Evolutionary conservation across 2,113 vertebrate genomes (phyloP).

Genomic region (Phylloscopus trochilus): DNA sequence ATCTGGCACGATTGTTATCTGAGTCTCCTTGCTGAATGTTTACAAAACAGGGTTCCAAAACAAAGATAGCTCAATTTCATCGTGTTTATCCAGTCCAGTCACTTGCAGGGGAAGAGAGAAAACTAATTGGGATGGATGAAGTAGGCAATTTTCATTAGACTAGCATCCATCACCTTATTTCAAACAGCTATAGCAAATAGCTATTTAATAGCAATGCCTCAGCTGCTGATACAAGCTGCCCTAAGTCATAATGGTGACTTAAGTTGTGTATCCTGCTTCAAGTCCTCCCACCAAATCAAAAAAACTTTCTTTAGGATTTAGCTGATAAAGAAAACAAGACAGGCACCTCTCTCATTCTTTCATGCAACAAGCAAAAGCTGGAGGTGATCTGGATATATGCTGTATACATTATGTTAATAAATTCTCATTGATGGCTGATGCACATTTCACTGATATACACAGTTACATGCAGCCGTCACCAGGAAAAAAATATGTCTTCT

Average conservation of each 20-base stretch:
- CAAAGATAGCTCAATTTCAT: neutral
- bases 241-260: neutral
- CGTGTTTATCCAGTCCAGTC: neutral
- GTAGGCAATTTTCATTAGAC: neutral
- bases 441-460: neutral
- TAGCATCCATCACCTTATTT: neutral
- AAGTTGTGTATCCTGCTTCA: neutral
- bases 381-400: neutral
- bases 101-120: neutral
- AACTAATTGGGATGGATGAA: neutral
- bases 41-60: neutral
- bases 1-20: neutral
- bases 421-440: neutral
- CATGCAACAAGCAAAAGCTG: neutral
- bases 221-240: neutral
- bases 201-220: neutral
- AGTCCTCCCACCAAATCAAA: neutral
- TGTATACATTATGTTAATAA: neutral
- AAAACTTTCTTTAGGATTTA: neutral
- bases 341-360: neutral
- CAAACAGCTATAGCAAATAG: neutral
- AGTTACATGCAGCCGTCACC: neutral
- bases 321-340: neutral
- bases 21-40: neutral
- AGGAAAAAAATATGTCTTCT: neutral